phyloP scores from a whole-genome alignment of 2,888 invertebrate genomes.

The Malthinus seriepunctatus region DNA sequence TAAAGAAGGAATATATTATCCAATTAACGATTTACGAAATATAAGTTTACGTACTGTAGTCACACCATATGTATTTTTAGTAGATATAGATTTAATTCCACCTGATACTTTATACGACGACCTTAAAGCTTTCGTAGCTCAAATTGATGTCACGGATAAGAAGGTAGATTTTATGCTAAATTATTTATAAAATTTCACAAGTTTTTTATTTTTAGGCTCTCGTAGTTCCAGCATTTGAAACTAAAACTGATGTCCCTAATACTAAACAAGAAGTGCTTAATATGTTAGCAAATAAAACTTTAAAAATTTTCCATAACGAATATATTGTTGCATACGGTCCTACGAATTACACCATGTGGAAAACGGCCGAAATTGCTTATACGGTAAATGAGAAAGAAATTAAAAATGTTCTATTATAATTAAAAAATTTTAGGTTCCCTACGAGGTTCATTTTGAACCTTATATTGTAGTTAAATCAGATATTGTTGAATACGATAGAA shows the following conservation, averaged over 20 bases:
- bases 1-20: conserved; percentile 84
- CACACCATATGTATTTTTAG: conserved; percentile 82
- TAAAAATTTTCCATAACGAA: conserved; percentile 77
- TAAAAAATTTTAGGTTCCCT: conserved; percentile 67
- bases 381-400: not conserved
- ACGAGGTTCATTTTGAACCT: conserved; percentile 91
- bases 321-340: conserved; percentile 72
- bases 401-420: not conserved
- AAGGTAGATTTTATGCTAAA: conserved; percentile 7
- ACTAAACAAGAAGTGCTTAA: conserved; percentile 75
- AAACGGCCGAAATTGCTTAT: conserved; percentile 71
- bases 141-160: not conserved
- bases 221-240: conserved; percentile 59
- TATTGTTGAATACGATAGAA: conserved; percentile 78
- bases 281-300: conserved; percentile 71
- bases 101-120: conserved; percentile 77
- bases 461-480: conserved; percentile 79
- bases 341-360: conserved; percentile 84
- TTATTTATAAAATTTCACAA: not conserved
- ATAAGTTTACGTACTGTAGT: conserved; percentile 79
- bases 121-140: conserved; percentile 62
- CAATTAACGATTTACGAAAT: conserved; percentile 88
- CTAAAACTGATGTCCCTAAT: conserved; percentile 72
- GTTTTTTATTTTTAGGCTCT: conserved; percentile 12
- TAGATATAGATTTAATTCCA: conserved; percentile 90